A percentile compares a stretch with the other conserved stretches of the same genome.
Evolutionary conservation across 2,888 invertebrate species (phyloP).

Genomic region (Iphiclides podalirius): DNA sequence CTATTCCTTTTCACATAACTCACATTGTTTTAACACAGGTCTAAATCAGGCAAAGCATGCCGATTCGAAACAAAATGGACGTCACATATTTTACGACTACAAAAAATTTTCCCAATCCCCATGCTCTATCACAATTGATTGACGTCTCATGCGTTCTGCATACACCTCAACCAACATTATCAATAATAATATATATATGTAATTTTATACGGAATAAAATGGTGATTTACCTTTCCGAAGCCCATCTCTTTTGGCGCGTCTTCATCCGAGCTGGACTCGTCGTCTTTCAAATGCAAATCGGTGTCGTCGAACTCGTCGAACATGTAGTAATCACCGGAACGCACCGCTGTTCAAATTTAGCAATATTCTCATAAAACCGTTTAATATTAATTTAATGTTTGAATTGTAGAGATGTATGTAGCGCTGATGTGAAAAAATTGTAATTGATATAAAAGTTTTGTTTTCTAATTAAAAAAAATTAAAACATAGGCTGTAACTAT

Average conservation of each 20-base stretch:
- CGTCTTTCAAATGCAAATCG: constrained; percentile 83
- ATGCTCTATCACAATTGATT: no score
- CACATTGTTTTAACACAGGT: not conserved
- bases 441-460: no score
- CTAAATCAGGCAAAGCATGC: not conserved
- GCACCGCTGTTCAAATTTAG: constrained; percentile 86
- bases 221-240: constrained; percentile 78
- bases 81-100: not conserved
- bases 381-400: not conserved
- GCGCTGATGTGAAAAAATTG: no score
- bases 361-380: not conserved
- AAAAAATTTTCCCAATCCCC: constrained; percentile 11
- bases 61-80: not conserved
- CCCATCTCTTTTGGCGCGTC: constrained; percentile 77
- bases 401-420: no score
- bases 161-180: no score
- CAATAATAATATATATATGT: no score
- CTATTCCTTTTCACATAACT: not conserved
- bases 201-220: no score
- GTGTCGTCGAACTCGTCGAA: constrained; percentile 96
- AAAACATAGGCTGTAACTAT: no score
- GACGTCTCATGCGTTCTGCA: no score
- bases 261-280: constrained; percentile 81
- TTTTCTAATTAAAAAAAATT: no score
- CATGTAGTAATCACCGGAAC: constrained; percentile 99